Percentiles rank a stretch among this genome's conserved stretches.
Conservation (phyloP, 2,888 invertebrate species). For the Cephus runcator region DNA sequence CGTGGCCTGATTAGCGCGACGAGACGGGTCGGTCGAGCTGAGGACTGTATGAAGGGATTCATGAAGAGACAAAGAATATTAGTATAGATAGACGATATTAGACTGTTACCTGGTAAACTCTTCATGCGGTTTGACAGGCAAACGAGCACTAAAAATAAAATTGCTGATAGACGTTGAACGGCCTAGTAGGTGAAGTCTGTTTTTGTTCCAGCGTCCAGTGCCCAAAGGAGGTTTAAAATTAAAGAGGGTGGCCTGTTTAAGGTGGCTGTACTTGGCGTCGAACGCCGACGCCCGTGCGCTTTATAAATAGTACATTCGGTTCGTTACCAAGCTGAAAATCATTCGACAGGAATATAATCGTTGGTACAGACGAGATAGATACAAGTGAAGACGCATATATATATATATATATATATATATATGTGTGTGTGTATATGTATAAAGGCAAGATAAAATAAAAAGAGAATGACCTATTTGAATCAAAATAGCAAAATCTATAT, state of each 20-base stretch:
- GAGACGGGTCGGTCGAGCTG: background rate
- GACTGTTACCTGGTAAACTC: background rate
- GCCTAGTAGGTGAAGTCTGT: background rate
- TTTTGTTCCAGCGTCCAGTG: background rate
- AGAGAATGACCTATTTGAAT: background rate
- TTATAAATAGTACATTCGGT: background rate
- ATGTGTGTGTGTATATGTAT: too few species aligned
- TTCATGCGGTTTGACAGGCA: background rate
- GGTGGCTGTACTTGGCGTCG: background rate
- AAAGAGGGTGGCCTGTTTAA: background rate
- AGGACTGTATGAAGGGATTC: background rate
- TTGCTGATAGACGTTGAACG: background rate
- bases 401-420: too few species aligned
- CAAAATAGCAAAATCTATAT: background rate
- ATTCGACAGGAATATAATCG: background rate
- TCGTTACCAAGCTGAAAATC: background rate
- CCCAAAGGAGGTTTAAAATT: background rate
- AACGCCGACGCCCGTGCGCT: background rate
- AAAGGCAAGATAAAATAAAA: background rate
- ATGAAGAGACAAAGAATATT: background rate
- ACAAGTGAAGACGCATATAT: background rate
- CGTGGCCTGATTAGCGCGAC: background rate
- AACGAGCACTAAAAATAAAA: background rate
- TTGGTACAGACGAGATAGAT: background rate
- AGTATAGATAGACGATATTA: too few species aligned